Evolutionary conservation across 2,888 invertebrate genomes (phyloP), one percentile per base, ranked within the genome.

Genomic region (Nemotelus nigrinus): DNA sequence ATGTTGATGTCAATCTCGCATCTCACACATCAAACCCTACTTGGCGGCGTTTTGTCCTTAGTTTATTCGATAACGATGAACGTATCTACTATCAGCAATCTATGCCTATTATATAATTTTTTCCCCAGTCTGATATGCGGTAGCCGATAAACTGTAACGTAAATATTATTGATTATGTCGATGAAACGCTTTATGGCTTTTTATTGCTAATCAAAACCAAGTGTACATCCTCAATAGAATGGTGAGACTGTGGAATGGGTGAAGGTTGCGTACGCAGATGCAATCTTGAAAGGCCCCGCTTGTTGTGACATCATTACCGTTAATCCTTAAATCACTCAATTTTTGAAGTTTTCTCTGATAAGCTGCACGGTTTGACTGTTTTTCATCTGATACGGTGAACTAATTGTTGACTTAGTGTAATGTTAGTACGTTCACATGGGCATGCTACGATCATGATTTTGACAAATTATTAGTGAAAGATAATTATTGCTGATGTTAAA

Each of bases 241-340:
- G 71, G 55, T 67, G 5, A 57, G 25, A 4, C 3, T 57, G 57
- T 57, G 57, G 5, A 10, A 25, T 25, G 25, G 25, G 25, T 63
- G 63, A 63, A 25, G 63, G 7, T 8, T 7, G 43, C 63, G 39
- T n/a, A 41, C 25, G 63, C 68, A 74, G 74, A 74, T 74, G 74
- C 47, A 74, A 74, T 74, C 74, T 74, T 63, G 43, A 74, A 74
- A 74, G 74, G 60, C 47, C 44, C 70, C 74, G 63, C 45, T 41
- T 48, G 39, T 63, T 43, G 63, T 60, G 74, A 74, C 50, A 74
- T 60, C 63, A 74, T 63, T 74, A 41, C 25, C 74, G 63, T 41
- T 74, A 74, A 74, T 74, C 74, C 74, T 50, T 74, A 74, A 74
- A 74, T 74, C 74, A 74, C 44, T 74, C 74, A 74, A 48, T 58